Percentiles rank a stretch among this genome's conserved stretches.
Conservation (phyloP, 2,113 vertebrate genomes). For the Tupaia tana region DNA sequence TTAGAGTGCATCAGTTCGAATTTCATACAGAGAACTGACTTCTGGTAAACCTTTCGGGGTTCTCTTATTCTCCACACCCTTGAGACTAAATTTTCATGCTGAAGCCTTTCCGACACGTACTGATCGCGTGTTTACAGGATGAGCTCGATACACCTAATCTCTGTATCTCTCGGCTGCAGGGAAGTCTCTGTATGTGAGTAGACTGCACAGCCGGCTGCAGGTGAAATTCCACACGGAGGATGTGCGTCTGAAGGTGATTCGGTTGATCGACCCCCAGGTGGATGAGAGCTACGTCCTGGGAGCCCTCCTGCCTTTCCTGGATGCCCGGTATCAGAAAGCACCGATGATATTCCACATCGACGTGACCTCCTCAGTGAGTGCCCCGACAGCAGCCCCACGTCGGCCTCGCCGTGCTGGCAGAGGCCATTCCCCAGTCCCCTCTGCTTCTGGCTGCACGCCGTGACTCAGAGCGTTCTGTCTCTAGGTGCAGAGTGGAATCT, state of each 20-base stretch:
- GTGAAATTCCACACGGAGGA: slow-evolving; percentile 46
- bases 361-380: slow-evolving; percentile 94
- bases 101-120: no score
- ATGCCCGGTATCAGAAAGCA: slow-evolving; percentile 69
- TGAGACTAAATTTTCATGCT: no score
- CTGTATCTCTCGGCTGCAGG: slow-evolving; percentile 82
- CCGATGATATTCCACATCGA: slow-evolving; percentile 94
- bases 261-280: slow-evolving; percentile 90
- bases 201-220: slow-evolving; percentile 88
- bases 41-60: neutral
- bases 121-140: no score
- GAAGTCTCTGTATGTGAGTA: slow-evolving; percentile 95
- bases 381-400: neutral
- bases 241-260: slow-evolving; percentile 88
- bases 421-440: no score
- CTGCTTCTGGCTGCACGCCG: no score
- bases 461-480: neutral
- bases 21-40: neutral
- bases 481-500: slow-evolving; percentile 92
- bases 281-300: slow-evolving; percentile 91
- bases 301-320: slow-evolving; percentile 87
- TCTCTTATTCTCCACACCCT: accelerated
- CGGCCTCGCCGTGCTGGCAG: no score
- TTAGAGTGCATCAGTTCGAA: accelerated
- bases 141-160: neutral